Percentiles rank a stretch among this genome's conserved stretches.
These are phyloP conservation scores for Drosophila ambigua DNA, from an alignment of 1,140 invertebrate genomes.

Conservation along the genomic window DNA sequence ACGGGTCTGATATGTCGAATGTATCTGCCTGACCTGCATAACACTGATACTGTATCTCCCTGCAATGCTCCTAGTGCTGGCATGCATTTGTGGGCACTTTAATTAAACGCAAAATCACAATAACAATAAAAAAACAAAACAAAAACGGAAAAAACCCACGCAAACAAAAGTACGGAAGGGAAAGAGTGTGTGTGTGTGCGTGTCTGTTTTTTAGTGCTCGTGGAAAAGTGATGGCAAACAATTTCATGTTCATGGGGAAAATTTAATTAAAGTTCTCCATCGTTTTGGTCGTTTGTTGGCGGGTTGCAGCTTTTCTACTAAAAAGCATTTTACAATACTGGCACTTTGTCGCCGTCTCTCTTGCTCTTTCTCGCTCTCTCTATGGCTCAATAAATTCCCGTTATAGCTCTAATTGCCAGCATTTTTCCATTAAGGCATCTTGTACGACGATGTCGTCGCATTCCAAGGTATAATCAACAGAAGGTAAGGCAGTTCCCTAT, in stretches of 20 bases:
- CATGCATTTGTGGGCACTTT: conserved; percentile 30
- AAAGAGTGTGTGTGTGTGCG: too few species aligned
- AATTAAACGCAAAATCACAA: conserved; percentile 48
- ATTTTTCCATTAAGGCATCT: conserved; percentile 1
- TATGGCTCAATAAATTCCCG: conserved; percentile 40
- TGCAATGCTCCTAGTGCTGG: too few species aligned
- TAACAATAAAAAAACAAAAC: conserved; percentile 1
- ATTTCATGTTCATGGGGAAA: conserved; percentile 2
- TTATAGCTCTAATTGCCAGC: conserved; percentile 38
- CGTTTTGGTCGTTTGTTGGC: conserved; percentile 3
- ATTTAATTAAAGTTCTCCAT: conserved; percentile 41
- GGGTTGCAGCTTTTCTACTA: conserved; percentile 17
- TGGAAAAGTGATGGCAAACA: too few species aligned
- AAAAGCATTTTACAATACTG: conserved; percentile 1
- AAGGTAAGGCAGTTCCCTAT: too few species aligned
- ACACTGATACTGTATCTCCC: too few species aligned
- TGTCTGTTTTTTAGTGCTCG: too few species aligned
- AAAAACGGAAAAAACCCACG: neutral
- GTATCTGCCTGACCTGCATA: too few species aligned
- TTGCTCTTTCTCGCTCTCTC: neutral
- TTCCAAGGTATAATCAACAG: too few species aligned
- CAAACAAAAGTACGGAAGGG: too few species aligned
- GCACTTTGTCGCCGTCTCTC: conserved; percentile 6
- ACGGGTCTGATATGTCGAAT: too few species aligned
- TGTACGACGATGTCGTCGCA: too few species aligned